Conservation (phyloP, 2,888 invertebrate species). For the Cheilosia vulpina region DNA sequence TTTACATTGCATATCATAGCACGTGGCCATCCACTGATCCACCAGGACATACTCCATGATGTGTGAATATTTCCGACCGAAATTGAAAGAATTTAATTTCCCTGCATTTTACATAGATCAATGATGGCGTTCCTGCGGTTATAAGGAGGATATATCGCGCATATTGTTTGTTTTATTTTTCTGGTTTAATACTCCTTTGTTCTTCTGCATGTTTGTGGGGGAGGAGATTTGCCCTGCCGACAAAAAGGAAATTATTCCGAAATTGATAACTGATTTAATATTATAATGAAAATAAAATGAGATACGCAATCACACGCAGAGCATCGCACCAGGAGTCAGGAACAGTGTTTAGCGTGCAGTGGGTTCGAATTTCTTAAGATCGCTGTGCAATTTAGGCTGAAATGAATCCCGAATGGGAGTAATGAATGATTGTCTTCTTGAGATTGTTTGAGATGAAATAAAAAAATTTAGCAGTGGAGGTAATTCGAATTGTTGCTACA, state of each 20-base stretch:
- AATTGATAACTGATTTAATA: constrained; percentile 66
- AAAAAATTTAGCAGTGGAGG: no score
- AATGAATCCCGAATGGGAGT: not conserved
- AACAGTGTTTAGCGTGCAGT: constrained; percentile 1
- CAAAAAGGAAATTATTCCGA: constrained; percentile 57
- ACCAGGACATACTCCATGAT: constrained; percentile 51
- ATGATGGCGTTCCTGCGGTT: not conserved
- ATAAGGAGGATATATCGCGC: not conserved
- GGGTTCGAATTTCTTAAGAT: constrained; percentile 36
- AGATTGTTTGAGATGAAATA: no score
- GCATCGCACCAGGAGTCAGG: not conserved
- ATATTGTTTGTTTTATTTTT: not conserved
- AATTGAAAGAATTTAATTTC: constrained; percentile 38
- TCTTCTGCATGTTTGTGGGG: constrained; percentile 1
- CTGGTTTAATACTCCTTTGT: not conserved
- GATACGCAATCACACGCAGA: not conserved
- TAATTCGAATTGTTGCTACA: no score
- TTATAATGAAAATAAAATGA: constrained; percentile 41
- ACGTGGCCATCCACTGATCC: constrained; percentile 40
- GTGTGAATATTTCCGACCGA: constrained; percentile 13
- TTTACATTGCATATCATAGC: constrained; percentile 26
- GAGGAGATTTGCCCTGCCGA: not conserved
- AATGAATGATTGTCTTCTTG: not conserved
- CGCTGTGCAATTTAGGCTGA: not conserved
- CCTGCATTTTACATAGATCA: constrained; percentile 25